Base-by-base conservation (phyloP, 1,140 invertebrate species). In the Drosophila nannoptera region DNA sequence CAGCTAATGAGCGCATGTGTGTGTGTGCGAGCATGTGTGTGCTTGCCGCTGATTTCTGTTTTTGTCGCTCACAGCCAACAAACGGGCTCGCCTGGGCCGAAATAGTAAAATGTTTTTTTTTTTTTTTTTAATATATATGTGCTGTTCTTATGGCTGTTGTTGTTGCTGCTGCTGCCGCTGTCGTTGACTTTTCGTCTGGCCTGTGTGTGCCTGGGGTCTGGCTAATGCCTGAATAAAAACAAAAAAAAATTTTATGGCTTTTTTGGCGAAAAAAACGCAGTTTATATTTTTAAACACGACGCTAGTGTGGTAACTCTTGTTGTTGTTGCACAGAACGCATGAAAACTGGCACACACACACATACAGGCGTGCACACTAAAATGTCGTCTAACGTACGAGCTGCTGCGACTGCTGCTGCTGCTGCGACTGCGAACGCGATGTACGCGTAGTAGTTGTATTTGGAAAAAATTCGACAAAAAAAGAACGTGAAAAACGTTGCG, bases 181-280 rank as follows among this genome's bases (percentile, higher is more conserved):
- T 63, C 69, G 78, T 80, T 83, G 80, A 84, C 80, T 84, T 75
- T 78, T 45, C 75, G 78, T 77, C 64, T 66, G 65, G 38, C 33
- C 50, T 43, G 71, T 56, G 46, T 43, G 71, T 56, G 46, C 14
- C 53, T 32, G 54, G 45, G 61, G 50, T 40, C 52, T 62, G 67
- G 61, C 55, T 69, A 75, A 66, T 69, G 78, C 73, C 77, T 86
- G 73, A 78, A 64, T 54, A 32, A 42, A 64, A 66, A 68, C 59
- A 78, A 64, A 61, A 32, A 42, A 48, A 54, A 67, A 77, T 84
- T 86, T 87, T 81, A 86, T 87, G 71, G 74, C 68, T 77, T 86
- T 82, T 86, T 86, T 81, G 81, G 81, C 81, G 81, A 84, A 84
- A 84, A 84, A 87, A 77, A 77, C 77, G 77, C 77, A 77, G 78